These are phyloP conservation scores for Pinctada fucata DNA, from an alignment of 2,888 invertebrate species.

Conservation along the genomic window DNA sequence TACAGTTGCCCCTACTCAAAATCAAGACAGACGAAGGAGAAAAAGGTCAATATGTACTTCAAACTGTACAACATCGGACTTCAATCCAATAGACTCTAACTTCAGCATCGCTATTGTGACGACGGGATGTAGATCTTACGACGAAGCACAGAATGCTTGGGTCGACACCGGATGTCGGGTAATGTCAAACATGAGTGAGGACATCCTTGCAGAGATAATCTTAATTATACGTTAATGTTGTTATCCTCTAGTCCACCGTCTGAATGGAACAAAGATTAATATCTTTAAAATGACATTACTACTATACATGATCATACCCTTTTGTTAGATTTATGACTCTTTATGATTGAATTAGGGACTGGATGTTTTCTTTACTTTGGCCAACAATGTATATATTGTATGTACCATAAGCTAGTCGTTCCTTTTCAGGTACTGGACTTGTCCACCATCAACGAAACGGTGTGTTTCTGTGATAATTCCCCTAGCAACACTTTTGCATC, in stretches of 20 bases:
- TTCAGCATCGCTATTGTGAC: constrained; percentile 27
- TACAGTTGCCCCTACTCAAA: too few species aligned
- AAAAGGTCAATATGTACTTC: background rate
- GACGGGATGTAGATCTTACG: constrained; percentile 31
- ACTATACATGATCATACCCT: too few species aligned
- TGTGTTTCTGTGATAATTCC: constrained; percentile 48
- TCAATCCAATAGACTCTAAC: constrained; percentile 13
- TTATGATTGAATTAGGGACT: too few species aligned
- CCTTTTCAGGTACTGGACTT: constrained; percentile 45
- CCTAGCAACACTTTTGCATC: constrained; percentile 45
- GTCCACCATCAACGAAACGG: constrained; percentile 47
- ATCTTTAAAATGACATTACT: too few species aligned
- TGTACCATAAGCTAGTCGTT: too few species aligned
- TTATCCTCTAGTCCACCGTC: too few species aligned
- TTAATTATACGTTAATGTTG: too few species aligned
- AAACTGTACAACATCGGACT: constrained; percentile 5
- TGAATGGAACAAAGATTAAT: too few species aligned
- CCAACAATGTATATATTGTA: too few species aligned
- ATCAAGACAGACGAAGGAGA: background rate
- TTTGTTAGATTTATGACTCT: too few species aligned
- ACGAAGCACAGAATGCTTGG: constrained; percentile 16
- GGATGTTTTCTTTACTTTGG: too few species aligned
- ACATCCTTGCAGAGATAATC: too few species aligned
- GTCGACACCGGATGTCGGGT: constrained; percentile 22
- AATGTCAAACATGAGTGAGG: background rate